Base-by-base conservation (phyloP, 1,140 invertebrate species). In the Leguminivora glycinivorella region DNA sequence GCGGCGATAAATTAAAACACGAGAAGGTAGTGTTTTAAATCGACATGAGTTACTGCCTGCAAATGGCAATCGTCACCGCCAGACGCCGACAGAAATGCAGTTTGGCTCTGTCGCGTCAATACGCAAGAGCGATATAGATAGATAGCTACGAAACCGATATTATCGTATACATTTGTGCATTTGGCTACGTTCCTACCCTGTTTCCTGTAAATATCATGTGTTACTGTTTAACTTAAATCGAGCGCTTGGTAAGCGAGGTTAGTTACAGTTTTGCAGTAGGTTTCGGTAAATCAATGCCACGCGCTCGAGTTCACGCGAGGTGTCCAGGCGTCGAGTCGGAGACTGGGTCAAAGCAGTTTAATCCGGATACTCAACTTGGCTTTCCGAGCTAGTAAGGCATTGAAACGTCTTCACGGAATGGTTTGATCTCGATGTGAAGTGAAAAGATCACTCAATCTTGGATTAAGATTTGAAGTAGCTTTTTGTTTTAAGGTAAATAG, bases 261-360 rank as follows among this genome's bases (percentile, higher is more conserved):
- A 22, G 19, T 9, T 0, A 52, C 47, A 52, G 47, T n/a, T 52
- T 22, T 52, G 47, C 47, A 22, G 19, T 22, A 52, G 47, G 7
- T 52, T 52, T 52, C 47, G 29, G 25, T 63, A 63, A 63, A 63
- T 63, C 24, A 63, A 29, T 63, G 58, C 25, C n/a, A 63, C 58
- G n/a, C 58, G 26, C 26, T 29, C 58, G 22, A 29, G 26, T 29
- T 29, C 58, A 63, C 26, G 24, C 29, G 22, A 58, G 26, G n/a
- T 29, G 58, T 63, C 58, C 58, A 60, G 56, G 22, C 56, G 24
- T 29, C 22, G 58, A 63, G 58, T 34, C 58, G 26, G 58, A 63
- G 25, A 63, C 58, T 63, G 58, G 29, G 58, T 63, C 58, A 63
- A 63, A 63, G 25, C 58, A 63, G 58, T 63, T 63, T 29, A 63